Conservation (phyloP, 2,888 invertebrate species). For the Drosophila leonis region DNA sequence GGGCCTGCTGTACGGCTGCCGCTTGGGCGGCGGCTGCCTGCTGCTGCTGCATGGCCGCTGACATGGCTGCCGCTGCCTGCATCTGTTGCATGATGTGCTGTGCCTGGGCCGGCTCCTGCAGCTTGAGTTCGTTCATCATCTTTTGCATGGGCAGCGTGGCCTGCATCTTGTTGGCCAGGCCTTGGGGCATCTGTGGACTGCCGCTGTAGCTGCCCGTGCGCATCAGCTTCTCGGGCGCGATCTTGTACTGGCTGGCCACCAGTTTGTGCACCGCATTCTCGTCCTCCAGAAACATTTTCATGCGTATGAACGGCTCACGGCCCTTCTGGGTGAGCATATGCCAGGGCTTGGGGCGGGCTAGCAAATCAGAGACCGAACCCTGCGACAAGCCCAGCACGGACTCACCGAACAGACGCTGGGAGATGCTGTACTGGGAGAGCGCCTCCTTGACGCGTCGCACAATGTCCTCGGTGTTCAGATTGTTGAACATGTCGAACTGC, state of each 20-base stretch:
- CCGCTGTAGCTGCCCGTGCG: slow-evolving; percentile 97
- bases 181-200: slow-evolving; percentile 90
- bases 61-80: slow-evolving; percentile 86
- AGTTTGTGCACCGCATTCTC: slow-evolving; percentile 97
- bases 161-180: slow-evolving; percentile 90
- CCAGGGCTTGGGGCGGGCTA: slow-evolving; percentile 99
- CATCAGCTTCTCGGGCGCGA: slow-evolving; percentile 98
- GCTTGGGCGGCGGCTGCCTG: slow-evolving; percentile 55
- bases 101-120: slow-evolving; percentile 89
- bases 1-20: slow-evolving; percentile 69
- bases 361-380: slow-evolving; percentile 98
- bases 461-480: slow-evolving; percentile 99
- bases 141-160: slow-evolving; percentile 89
- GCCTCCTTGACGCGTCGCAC: slow-evolving; percentile 98
- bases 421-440: slow-evolving; percentile 97
- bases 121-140: slow-evolving; percentile 91
- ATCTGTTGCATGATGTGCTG: slow-evolving; percentile 88
- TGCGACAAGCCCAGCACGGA: slow-evolving; percentile 98
- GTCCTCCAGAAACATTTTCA: slow-evolving; percentile 99
- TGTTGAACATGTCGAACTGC: slow-evolving; percentile 99
- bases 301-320: slow-evolving; percentile 97
- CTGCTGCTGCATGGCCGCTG: slow-evolving; percentile 85
- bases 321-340: slow-evolving; percentile 99
- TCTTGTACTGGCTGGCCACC: slow-evolving; percentile 98
- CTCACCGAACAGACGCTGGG: slow-evolving; percentile 99